Evolutionary conservation across 2,113 vertebrate species (phyloP), one percentile per base, ranked within the genome.

Genomic region (Leptocoma aspasia): DNA sequence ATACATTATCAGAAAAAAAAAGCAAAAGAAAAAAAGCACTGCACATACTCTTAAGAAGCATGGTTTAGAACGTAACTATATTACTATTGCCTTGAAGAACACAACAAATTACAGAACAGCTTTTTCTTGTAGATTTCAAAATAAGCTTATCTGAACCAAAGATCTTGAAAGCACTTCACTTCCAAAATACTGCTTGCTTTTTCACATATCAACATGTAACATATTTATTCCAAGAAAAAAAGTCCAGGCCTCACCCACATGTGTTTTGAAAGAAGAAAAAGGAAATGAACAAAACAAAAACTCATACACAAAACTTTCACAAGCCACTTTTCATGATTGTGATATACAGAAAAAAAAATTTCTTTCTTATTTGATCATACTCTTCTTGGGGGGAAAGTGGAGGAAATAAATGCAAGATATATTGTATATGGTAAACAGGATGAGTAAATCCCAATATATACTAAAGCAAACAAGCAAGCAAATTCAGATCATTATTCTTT

Each of bases 181-280:
- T 95, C 83, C 54, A 95, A 97, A 97, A 95, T 65, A 97, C 89
- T 92, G 95, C 88, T 92, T 97, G 93, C 61, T 91, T 94, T 94
- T 92, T 78, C 90, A 89, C 90, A 57, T 85, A 54, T 76, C 39
- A 85, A 87, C 59, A 94, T 66, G 44, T 86, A 91, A 95, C 64
- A 79, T 61, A 22, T 83, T 94, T 94, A 93, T 70, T 96, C 45
- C 76, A 95, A 14, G 33, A 33, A 42, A 50, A 82, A 50, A 89
- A 81, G 8, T 66, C 10, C 7, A 26, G 31, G 76, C 37, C n/a
- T 94, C 63, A 83, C 5, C 6, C 7, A 19, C 37, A 8, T 16
- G 8, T 33, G 17, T 83, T 70, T 89, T 49, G 13, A 35, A 73
- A 26, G 22, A 75, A 89, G 20, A 26, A 71, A 57, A 61, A 78